phyloP scores from a whole-genome alignment of 2,888 invertebrate species.

The Ophioninae sp. region DNA sequence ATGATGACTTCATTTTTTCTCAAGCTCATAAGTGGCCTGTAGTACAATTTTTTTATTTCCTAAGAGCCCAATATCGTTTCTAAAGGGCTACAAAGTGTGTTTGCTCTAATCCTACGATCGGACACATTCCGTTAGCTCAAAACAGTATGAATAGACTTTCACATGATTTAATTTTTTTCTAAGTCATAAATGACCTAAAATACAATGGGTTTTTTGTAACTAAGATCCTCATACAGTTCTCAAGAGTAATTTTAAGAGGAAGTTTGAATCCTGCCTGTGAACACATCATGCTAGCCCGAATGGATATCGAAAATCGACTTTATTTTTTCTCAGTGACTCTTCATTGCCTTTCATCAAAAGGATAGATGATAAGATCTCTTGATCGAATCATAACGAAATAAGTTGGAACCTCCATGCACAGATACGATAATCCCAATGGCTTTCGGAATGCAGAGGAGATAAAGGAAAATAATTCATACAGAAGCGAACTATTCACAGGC shows the following conservation, averaged over 20 bases:
- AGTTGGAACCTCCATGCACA: not conserved
- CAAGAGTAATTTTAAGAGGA: no score
- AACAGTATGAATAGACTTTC: no score
- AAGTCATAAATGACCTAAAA: no score
- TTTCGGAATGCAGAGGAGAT: not conserved
- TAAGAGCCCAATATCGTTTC: no score
- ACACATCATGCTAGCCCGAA: not conserved
- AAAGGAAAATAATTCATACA: not conserved
- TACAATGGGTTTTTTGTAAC: no score
- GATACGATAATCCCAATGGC: not conserved
- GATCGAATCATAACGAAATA: not conserved
- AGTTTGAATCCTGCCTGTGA: no score
- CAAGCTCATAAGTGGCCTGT: no score
- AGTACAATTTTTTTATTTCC: no score
- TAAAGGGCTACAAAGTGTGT: not conserved
- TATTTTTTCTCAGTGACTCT: not conserved
- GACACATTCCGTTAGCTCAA: not conserved
- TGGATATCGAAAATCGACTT: not conserved
- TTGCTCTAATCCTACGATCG: not conserved
- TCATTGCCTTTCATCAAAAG: not conserved
- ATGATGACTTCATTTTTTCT: no score
- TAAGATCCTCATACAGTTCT: no score
- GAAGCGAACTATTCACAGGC: slow-evolving; percentile 20
- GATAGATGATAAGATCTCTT: not conserved
- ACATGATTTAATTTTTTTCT: no score